Percentiles rank a stretch among this genome's conserved stretches.
Conservation (phyloP, 2,888 invertebrate species). For the Kryphioiulus occultus region DNA sequence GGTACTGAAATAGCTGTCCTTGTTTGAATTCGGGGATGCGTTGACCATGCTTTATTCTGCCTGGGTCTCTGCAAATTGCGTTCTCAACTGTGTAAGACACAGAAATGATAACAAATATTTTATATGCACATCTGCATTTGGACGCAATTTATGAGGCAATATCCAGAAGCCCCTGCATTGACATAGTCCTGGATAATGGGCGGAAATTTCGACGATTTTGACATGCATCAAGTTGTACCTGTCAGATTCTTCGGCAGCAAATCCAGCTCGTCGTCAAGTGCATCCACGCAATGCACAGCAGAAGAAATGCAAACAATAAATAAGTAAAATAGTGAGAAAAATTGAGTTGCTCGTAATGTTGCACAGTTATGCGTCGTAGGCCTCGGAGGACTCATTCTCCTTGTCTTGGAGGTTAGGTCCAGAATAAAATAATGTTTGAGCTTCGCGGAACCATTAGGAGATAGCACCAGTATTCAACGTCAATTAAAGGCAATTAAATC, state of each 20-base stretch:
- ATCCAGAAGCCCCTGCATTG: too few species aligned
- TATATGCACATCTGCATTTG: not conserved
- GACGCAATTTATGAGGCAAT: too few species aligned
- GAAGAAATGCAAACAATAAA: not conserved
- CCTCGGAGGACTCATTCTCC: slow-evolving; percentile 25
- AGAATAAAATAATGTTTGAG: not conserved
- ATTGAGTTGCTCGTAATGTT: not conserved
- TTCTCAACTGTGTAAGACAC: not conserved
- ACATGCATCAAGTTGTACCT: not conserved
- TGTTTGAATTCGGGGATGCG: slow-evolving; percentile 36
- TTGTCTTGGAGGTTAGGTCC: slow-evolving; percentile 2
- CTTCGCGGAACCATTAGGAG: slow-evolving; percentile 2
- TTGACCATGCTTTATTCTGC: slow-evolving; percentile 27
- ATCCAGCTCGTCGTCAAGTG: not conserved
- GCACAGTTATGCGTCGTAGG: not conserved
- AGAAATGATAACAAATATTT: not conserved
- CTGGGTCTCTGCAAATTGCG: slow-evolving; percentile 22
- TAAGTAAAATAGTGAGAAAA: not conserved
- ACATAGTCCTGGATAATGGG: not conserved
- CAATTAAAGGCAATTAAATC: not conserved
- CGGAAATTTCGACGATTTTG: too few species aligned
- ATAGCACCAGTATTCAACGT: not conserved
- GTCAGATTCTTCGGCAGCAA: not conserved
- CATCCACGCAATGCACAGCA: not conserved
- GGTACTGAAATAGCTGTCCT: not conserved